phyloP scores from a whole-genome alignment of 2,888 invertebrate species.

The Drosophila diplacantha region DNA sequence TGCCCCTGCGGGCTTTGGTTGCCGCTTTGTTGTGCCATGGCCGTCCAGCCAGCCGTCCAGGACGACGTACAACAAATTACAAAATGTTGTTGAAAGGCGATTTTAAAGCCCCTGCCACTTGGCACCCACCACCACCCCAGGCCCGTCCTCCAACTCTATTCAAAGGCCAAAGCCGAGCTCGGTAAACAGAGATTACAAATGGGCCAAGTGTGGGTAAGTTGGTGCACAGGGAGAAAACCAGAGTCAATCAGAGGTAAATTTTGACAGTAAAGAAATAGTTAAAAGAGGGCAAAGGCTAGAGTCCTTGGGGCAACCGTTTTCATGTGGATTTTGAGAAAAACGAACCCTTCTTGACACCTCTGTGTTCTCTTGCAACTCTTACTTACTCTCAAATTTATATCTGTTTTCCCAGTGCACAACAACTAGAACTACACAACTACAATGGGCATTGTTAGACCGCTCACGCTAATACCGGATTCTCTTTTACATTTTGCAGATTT shows the following conservation, averaged over 20 bases:
- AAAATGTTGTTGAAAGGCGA: conserved; percentile 64
- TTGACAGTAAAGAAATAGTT: not conserved
- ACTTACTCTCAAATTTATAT: too few species aligned
- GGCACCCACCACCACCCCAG: conserved; percentile 25
- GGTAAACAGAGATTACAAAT: conserved; percentile 70
- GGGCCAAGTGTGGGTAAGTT: conserved; percentile 56
- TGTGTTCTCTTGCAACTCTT: not conserved
- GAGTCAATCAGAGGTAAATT: not conserved
- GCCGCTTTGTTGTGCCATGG: conserved; percentile 38
- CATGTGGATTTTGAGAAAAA: too few species aligned
- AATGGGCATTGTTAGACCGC: conserved; percentile 49
- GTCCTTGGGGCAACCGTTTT: too few species aligned
- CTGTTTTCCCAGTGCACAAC: not conserved
- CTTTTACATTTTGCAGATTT: conserved; percentile 42
- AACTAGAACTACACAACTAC: conserved; percentile 37
- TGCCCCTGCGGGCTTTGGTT: conserved; percentile 22
- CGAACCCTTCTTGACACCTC: not conserved
- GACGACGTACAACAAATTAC: conserved; percentile 64
- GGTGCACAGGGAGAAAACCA: not conserved
- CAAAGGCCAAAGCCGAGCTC: conserved; percentile 44
- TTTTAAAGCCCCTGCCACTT: conserved; percentile 55
- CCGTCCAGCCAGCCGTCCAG: conserved; percentile 28
- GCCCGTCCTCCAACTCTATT: conserved; percentile 37
- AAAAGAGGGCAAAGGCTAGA: too few species aligned
- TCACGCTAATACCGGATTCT: conserved; percentile 46